phyloP scores from a whole-genome alignment of 2,113 vertebrate species.

The Pyxicephalus adspersus region DNA sequence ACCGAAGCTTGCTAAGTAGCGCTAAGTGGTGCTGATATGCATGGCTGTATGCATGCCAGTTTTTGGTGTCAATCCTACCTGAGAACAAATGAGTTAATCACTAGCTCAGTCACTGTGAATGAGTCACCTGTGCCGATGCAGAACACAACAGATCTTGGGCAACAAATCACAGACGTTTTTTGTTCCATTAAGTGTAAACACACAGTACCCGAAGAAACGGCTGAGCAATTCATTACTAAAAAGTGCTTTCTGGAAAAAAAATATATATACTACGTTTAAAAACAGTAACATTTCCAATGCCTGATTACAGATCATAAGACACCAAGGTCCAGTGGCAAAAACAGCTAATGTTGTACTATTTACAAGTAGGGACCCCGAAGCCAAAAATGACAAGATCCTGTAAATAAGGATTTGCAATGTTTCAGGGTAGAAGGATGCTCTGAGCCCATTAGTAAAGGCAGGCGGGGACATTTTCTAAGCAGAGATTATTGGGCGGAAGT shows the following conservation, averaged over 20 bases:
- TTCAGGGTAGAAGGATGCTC: not conserved
- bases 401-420: constrained; percentile 3
- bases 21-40: not conserved
- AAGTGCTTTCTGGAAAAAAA: not conserved
- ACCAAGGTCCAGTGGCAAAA: not conserved
- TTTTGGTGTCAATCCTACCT: not conserved
- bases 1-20: constrained; percentile 7
- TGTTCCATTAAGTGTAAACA: not conserved
- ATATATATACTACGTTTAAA: not conserved
- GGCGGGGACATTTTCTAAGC: constrained; percentile 15
- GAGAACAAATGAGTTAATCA: constrained; percentile 18
- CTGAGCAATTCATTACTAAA: not conserved
- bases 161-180: constrained; percentile 9
- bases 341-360: not conserved
- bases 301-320: not conserved
- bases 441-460: constrained; percentile 6
- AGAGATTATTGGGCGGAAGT: constrained; percentile 28
- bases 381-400: not conserved
- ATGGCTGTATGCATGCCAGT: not conserved
- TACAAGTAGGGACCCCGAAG: not conserved
- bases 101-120: not conserved
- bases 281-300: not conserved
- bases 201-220: not conserved
- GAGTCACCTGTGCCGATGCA: constrained; percentile 15
- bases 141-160: not conserved